Conservation (phyloP, 2,888 invertebrate genomes). For the Calameuta filiformis region DNA sequence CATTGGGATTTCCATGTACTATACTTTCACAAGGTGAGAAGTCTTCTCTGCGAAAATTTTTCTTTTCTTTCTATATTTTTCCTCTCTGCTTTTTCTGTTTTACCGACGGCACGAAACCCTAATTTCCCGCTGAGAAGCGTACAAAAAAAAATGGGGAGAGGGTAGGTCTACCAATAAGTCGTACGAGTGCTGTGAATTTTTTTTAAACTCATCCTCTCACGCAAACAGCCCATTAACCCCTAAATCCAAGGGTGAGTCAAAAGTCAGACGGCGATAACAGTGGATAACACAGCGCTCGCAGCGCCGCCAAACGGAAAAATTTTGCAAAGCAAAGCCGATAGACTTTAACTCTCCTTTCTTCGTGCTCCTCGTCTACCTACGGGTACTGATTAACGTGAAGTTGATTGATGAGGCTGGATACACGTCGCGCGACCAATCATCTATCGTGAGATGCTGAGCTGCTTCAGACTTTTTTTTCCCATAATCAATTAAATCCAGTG, state of each 20-base stretch:
- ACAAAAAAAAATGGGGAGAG: neutral
- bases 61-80: neutral
- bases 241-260: neutral
- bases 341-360: neutral
- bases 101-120: neutral
- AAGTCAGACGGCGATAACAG: neutral
- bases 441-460: neutral
- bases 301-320: neutral
- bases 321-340: neutral
- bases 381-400: neutral
- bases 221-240: neutral
- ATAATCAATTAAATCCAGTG: neutral
- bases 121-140: neutral
- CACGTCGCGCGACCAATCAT: neutral
- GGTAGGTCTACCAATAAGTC: neutral
- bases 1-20: neutral
- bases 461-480: neutral
- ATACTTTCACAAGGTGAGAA: neutral
- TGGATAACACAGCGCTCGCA: neutral
- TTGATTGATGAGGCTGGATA: neutral
- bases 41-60: neutral
- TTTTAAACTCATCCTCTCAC: neutral
- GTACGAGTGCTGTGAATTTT: neutral
- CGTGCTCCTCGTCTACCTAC: neutral
- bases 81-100: neutral